phyloP scores from a whole-genome alignment of 2,888 invertebrate genomes.

The Brachynemurus nebulosus region DNA sequence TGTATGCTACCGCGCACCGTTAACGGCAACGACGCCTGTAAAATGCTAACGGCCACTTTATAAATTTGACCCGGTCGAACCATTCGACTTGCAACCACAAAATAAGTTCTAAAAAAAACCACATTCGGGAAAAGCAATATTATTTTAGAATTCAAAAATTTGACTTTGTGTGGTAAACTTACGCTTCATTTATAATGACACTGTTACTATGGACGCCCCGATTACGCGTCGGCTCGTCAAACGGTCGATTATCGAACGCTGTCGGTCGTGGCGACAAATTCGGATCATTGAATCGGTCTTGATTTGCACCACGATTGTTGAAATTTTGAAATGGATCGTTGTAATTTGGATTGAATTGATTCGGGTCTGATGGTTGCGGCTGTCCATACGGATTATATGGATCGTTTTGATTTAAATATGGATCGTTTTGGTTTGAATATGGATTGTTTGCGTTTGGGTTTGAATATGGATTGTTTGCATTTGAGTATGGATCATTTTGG shows the following conservation, averaged over 20 bases:
- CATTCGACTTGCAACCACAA: slow-evolving; percentile 81
- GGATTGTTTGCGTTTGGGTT: neutral
- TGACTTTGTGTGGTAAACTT: slow-evolving; percentile 6
- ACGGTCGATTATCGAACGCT: neutral
- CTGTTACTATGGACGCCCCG: slow-evolving; percentile 9
- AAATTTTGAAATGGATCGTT: neutral
- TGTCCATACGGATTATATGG: slow-evolving; percentile 16
- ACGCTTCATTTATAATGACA: slow-evolving; percentile 14
- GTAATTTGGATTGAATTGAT: neutral
- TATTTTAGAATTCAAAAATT: neutral
- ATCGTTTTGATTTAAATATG: slow-evolving; percentile 17
- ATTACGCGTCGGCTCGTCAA: slow-evolving; percentile 4
- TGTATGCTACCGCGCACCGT: slow-evolving; percentile 80
- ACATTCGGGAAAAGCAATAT: neutral
- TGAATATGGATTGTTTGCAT: neutral
- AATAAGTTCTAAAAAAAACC: slow-evolving; percentile 59
- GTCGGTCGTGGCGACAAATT: slow-evolving; percentile 5
- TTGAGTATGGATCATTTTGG: neutral
- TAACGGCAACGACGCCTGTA: slow-evolving; percentile 65
- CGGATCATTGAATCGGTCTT: slow-evolving; percentile 12
- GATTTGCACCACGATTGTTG: slow-evolving; percentile 7
- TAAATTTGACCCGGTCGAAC: slow-evolving; percentile 86
- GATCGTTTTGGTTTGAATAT: slow-evolving; percentile 6
- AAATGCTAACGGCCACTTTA: slow-evolving; percentile 71
- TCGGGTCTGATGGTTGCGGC: no score